Base-by-base conservation (phyloP, 2,113 vertebrate genomes). In the Ellobius talpinus region DNA sequence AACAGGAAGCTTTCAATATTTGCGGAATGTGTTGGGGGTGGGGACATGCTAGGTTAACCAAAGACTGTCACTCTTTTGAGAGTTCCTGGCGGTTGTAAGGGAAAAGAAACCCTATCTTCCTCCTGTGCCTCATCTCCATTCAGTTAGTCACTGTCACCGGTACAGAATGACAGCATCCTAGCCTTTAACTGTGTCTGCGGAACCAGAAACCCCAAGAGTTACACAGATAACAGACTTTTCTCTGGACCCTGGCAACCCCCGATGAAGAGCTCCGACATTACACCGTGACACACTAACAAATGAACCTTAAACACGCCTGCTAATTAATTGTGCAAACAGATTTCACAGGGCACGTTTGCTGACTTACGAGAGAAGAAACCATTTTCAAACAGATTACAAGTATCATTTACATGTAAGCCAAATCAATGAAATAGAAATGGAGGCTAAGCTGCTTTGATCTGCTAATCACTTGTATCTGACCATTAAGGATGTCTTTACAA, bases 271-370 rank as follows among this genome's bases (percentile, higher is more conserved):
- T 74, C 73, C 90, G 84, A 87, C 95, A 91, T 65, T 79, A 90
- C 82, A 66, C 90, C 7, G 7, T 79, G 93, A 96, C 92, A 96
- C 17, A 63, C 87, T 90, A 90, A 96, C 65, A 95, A 95, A 96
- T 94, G 95, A 95, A 93, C 93, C 90, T 95, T 73, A 89, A 96
- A 94, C 84, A 70, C 2, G 70, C 74, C 61, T 85, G 84, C 91
- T 95, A 97, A 97, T 96, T 95, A 96, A 93, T 50, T 94, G 93
- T 68, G 95, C 95, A 97, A 97, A 98, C 96, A 96, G 89, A 97
- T 97, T 96, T 95, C 74, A 85, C 26, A n/a, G 94, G 45, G 89
- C 84, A 74, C 0, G 0, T 66, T 92, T 72, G 65, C 97, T 79
- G 95, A 93, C 78, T 95, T 76, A 73, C 87, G 42, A 84, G 63